phyloP scores from a whole-genome alignment of 2,113 vertebrate species.

The Leuciscus idus region DNA sequence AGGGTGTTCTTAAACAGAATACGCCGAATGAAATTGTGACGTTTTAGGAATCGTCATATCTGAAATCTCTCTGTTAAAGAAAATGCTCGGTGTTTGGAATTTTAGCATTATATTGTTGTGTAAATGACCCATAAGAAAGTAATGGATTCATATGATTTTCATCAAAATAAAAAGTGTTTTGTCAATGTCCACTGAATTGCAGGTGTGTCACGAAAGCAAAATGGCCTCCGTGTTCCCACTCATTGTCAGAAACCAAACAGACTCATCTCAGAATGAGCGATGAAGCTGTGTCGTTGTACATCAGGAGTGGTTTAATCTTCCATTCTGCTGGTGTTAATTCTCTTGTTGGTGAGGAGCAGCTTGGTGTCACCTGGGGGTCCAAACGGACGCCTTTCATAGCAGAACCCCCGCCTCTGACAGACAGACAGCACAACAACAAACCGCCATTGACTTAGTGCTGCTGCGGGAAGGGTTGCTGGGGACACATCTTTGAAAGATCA shows the following conservation, averaged over 20 bases:
- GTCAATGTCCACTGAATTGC: background rate
- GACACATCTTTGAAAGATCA: slow-evolving; percentile 75
- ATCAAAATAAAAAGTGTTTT: background rate
- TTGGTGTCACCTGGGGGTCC: slow-evolving; percentile 68
- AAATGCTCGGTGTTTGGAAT: background rate
- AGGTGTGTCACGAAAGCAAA: background rate
- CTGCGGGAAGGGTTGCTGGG: slow-evolving; percentile 69
- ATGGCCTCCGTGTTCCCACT: background rate
- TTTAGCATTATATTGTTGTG: background rate
- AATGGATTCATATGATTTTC: background rate
- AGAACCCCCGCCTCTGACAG: slow-evolving; percentile 66
- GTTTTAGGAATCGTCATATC: background rate
- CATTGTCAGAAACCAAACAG: slow-evolving; percentile 25
- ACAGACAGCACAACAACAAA: slow-evolving; percentile 66
- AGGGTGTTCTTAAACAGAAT: slow-evolving; percentile 49
- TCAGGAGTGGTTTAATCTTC: slow-evolving; percentile 46
- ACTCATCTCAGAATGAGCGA: slow-evolving; percentile 48
- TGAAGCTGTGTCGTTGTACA: slow-evolving; percentile 47
- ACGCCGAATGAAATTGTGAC: slow-evolving; percentile 44
- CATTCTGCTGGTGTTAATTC: slow-evolving; percentile 68
- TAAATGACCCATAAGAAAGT: background rate
- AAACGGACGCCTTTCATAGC: slow-evolving; percentile 68
- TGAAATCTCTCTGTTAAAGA: background rate
- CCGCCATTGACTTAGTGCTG: slow-evolving; percentile 55
- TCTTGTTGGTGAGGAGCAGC: slow-evolving; percentile 70